Percentiles rank a stretch among this genome's conserved stretches.
These are phyloP conservation scores for Darevskia mixta DNA, from an alignment of 2,797 vertebrate species.

Conservation along the genomic window DNA sequence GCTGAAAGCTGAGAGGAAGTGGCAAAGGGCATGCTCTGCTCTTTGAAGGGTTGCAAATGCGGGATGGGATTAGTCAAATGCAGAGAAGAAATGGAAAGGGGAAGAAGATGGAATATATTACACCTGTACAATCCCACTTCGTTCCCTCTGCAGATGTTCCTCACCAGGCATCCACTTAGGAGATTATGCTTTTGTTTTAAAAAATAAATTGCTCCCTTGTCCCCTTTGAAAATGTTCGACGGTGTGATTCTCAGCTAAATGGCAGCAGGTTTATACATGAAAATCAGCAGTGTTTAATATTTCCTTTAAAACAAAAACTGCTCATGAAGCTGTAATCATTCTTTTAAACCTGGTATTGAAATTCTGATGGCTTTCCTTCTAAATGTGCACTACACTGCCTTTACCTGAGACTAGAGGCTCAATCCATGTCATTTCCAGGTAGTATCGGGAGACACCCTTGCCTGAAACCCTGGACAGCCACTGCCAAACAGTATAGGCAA, in stretches of 20 bases:
- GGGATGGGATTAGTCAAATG: constrained; percentile 4
- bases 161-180: background rate
- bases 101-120: background rate
- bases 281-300: background rate
- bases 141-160: background rate
- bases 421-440: background rate
- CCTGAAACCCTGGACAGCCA: background rate
- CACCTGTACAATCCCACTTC: background rate
- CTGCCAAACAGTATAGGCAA: background rate
- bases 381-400: too few species aligned
- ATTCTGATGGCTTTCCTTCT: background rate
- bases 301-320: too few species aligned
- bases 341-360: too few species aligned
- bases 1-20: background rate
- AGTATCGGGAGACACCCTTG: background rate
- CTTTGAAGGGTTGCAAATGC: background rate
- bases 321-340: background rate
- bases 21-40: background rate
- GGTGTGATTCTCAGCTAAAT: background rate
- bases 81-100: background rate
- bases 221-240: background rate
- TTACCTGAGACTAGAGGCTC: background rate
- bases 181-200: background rate
- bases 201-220: background rate
- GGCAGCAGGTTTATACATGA: background rate